phyloP scores from a whole-genome alignment of 2,888 invertebrate species.

The Tetheella fluctuosa region DNA sequence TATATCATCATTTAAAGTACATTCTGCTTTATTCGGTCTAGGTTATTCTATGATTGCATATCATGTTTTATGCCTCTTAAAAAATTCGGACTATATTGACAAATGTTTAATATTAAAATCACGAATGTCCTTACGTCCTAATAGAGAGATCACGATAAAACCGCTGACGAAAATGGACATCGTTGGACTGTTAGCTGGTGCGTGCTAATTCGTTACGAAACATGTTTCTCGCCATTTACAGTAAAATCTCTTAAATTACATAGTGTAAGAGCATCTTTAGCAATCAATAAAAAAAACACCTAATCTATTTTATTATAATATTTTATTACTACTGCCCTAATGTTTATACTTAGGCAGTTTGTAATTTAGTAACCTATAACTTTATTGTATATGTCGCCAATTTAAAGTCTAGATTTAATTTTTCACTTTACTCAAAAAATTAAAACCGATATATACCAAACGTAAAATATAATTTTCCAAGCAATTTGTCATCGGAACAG shows the following conservation, averaged over 20 bases:
- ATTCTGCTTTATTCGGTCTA: neutral
- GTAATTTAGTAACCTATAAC: too few species aligned
- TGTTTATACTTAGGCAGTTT: neutral
- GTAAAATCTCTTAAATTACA: neutral
- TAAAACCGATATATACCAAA: neutral
- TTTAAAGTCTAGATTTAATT: neutral
- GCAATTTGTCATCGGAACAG: slow-evolving; percentile 35
- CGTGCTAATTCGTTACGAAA: slow-evolving; percentile 60
- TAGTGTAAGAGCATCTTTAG: slow-evolving; percentile 3
- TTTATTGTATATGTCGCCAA: too few species aligned
- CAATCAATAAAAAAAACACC: neutral
- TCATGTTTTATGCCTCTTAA: too few species aligned
- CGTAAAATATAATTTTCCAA: slow-evolving; percentile 29
- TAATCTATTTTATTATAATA: neutral
- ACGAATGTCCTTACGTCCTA: slow-evolving; percentile 59
- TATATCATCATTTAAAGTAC: neutral
- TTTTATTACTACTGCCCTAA: neutral
- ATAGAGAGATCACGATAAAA: slow-evolving; percentile 73
- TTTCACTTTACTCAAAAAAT: neutral
- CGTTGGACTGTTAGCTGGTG: slow-evolving; percentile 52
- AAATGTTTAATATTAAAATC: slow-evolving; percentile 35
- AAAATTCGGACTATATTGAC: slow-evolving; percentile 31
- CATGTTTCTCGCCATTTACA: slow-evolving; percentile 26
- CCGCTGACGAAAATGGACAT: slow-evolving; percentile 61
- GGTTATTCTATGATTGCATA: neutral